Percentiles rank a stretch among this genome's conserved stretches.
Evolutionary conservation across 2,797 vertebrate genomes (phyloP).

Genomic region (Aplochiton taeniatus): DNA sequence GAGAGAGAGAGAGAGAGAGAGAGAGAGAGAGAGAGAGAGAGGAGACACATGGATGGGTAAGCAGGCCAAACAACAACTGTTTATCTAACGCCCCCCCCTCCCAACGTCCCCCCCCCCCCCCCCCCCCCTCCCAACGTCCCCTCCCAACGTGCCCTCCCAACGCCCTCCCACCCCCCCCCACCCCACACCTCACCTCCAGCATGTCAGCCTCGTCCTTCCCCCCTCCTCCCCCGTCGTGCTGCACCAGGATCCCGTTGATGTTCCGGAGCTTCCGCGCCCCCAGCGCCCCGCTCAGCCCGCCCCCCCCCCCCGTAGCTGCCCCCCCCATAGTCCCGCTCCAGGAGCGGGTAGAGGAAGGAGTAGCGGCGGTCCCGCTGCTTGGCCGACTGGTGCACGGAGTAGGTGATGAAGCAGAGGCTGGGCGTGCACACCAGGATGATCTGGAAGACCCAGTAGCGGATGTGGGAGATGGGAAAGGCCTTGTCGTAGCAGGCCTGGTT

Average conservation of each 20-base stretch:
- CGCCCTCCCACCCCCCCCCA: no score
- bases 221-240: slow-evolving; percentile 66
- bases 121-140: no score
- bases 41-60: no score
- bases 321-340: slow-evolving; percentile 74
- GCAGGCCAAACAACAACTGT: no score
- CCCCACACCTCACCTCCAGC: slow-evolving; percentile 35
- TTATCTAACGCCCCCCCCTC: no score
- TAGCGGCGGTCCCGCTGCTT: slow-evolving; percentile 82
- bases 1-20: not conserved
- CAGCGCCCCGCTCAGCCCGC: slow-evolving; percentile 20
- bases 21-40: not conserved
- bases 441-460: slow-evolving; percentile 90
- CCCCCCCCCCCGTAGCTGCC: slow-evolving; percentile 51
- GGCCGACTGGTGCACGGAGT: slow-evolving; percentile 85
- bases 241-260: slow-evolving; percentile 77
- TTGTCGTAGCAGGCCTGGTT: slow-evolving; percentile 93
- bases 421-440: slow-evolving; percentile 87
- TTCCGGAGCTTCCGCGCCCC: slow-evolving; percentile 72
- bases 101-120: no score
- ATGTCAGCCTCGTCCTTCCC: slow-evolving; percentile 79
- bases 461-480: slow-evolving; percentile 92
- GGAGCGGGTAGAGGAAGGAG: slow-evolving; percentile 82
- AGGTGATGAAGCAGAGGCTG: slow-evolving; percentile 89
- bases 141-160: slow-evolving; percentile 22